Conservation (phyloP, 2,113 vertebrate genomes). For the Tenrec ecaudatus region DNA sequence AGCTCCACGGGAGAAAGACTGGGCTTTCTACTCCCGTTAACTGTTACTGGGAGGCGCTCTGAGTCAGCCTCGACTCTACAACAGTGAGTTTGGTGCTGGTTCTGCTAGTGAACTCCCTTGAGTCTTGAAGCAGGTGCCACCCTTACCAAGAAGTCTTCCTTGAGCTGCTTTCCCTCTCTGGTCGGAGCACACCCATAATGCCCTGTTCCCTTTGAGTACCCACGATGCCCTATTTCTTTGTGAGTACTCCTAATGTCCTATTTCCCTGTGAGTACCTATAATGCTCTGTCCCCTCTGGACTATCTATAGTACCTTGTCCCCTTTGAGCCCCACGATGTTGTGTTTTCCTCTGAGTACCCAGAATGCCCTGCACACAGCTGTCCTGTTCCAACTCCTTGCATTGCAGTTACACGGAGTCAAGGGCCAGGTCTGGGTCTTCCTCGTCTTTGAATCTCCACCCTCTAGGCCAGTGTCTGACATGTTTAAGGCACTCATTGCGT, state of each 20-base stretch:
- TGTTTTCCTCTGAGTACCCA: too few relatives aligned
- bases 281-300: too few relatives aligned
- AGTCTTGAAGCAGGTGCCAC: neutral
- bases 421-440: neutral
- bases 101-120: neutral
- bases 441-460: neutral
- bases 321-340: neutral
- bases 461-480: neutral
- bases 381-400: accelerated
- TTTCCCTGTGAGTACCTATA: too few relatives aligned
- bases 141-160: neutral
- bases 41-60: too few relatives aligned
- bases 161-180: neutral
- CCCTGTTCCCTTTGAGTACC: neutral
- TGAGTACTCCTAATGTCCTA: too few relatives aligned
- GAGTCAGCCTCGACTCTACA: too few relatives aligned
- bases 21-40: too few relatives aligned
- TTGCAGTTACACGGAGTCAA: neutral
- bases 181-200: neutral
- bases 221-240: neutral
- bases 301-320: neutral
- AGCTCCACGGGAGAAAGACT: too few relatives aligned
- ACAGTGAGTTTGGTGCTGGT: too few relatives aligned
- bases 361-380: too few relatives aligned
- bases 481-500: neutral